Base-by-base conservation (phyloP, 2,797 vertebrate genomes). In the Carcharodon carcharias region DNA sequence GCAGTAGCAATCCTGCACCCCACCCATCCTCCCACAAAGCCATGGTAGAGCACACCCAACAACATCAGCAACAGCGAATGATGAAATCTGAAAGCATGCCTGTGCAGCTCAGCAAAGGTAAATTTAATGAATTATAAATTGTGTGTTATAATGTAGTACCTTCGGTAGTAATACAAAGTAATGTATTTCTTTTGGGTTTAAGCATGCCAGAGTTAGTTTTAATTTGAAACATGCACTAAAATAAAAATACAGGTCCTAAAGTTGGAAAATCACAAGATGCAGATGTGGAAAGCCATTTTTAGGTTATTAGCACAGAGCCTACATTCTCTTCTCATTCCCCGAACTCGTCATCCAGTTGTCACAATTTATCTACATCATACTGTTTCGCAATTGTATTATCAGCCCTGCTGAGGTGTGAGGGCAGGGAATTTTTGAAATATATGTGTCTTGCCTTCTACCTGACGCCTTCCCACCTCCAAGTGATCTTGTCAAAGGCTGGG, bases 31-130 rank as follows among this genome's bases (percentile, higher is more conserved):
- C 96, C 63, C 35, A 93, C 26, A 98, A 97, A 96, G 97, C 97
- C 0, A 95, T 97, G 77, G 96, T 97, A 0, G 98, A 98, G 65
- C 98, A 96, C 0, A 96, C 97, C 0, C 96, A 97, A 0, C 98
- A 97, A 96, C 97, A 97, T 0, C 98, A 98, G 96, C 98, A 98
- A 96, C 98, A 98, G 96, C 97, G 99, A 63, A 97, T 99, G 97
- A 98, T 99, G 97, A 99, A 99, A 97, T 99, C 99, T 0, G 99
- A 99, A 97, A 99, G 99, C 98, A 98, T 99, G 98, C 99, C 99
- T 0, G 99, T 99, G 95, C 99, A 99, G 9, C 98, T 99, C 96
- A 98, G 98, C 97, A 99, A 99, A 99, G 99, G 99, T 99, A 97
- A 97, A 8, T 35, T 65, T 18, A 73, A 87, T 26, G 95, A 95